Base-by-base conservation (phyloP, 2,113 vertebrate species). In the Mobula birostris region DNA sequence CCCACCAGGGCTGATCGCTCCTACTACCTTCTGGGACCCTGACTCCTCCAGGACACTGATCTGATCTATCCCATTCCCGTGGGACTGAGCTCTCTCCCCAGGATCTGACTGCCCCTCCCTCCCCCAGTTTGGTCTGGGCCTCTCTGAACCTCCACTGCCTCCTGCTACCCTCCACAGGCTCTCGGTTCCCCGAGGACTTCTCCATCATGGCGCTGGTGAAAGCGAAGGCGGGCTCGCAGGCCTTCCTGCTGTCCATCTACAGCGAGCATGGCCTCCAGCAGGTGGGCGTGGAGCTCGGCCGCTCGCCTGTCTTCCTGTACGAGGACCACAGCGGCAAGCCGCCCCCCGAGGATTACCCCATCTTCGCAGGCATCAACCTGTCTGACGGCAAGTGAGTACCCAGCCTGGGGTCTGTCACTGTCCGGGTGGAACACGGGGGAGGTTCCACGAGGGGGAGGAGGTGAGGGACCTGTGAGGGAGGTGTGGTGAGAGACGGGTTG, bases 331-430 rank as follows among this genome's bases (percentile, higher is more conserved):
- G 94, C 0, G 97, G 97, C 29, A 97, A 97, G 72, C 98, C 98
- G 0, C 96, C 96, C 29, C 98, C 98, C 0, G 97, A 98, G 19
- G 97, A 98, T 94, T 98, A 98, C 96, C 98, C 98, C 0, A 96
- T 98, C 94, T 99, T 99, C 96, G 97, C 95, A 94, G 98, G 97
- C 92, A 94, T 98, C 96, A 98, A 97, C 96, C 96, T 98, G 95
- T 97, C 98, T 32, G 98, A 98, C 94, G 98, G 98, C 97, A 98
- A 98, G 98, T 99, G 96, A 98, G 98, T 98, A 66, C 29, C 5
- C 1, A 5, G 29, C 0, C 27, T n/a, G 27, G 24, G 4, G 6
- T 17, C 27, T 88, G 48, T 88, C 2, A n/a, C 11, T n/a, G 11
- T 32, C 14, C 12, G 70, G 70, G 70, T 12, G 70, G 12, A 19